These are phyloP conservation scores for Prunella fulvescens DNA, from an alignment of 2,113 vertebrate genomes.

Conservation along the genomic window DNA sequence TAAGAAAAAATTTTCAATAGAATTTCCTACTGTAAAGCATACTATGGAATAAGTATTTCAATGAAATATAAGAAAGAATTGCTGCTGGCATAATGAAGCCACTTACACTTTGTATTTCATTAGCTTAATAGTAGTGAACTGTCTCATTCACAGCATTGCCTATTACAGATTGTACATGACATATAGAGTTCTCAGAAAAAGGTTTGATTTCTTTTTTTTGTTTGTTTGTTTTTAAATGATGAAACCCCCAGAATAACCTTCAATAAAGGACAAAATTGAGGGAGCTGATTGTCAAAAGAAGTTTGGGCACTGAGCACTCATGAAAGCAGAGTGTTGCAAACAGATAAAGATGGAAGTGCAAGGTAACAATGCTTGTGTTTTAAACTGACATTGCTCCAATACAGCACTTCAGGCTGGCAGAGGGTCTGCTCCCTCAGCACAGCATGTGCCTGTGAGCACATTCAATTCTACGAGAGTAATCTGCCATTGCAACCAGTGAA, in stretches of 20 bases:
- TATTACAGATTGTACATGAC: not conserved
- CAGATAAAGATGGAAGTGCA: not conserved
- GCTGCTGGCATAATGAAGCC: constrained; percentile 33
- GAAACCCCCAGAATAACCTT: not conserved
- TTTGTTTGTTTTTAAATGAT: not conserved
- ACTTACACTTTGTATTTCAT: constrained; percentile 44
- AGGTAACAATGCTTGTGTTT: not conserved
- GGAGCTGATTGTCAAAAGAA: not conserved
- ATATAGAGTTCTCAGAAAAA: not conserved
- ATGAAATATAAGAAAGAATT: constrained; percentile 12
- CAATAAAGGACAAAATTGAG: not conserved
- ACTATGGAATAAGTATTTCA: not conserved
- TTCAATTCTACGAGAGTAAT: not conserved
- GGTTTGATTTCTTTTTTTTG: not conserved
- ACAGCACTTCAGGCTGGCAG: not conserved
- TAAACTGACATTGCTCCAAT: not conserved
- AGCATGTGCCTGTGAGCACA: not conserved
- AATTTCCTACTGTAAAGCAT: not conserved
- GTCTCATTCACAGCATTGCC: not conserved
- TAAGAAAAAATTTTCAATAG: constrained; percentile 4
- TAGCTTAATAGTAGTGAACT: constrained; percentile 35
- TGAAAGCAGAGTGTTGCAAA: not conserved
- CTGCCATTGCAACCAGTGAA: not conserved
- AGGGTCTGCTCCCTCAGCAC: not conserved
- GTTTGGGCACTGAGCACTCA: not conserved